Evolutionary conservation across 2,888 invertebrate genomes (phyloP), one percentile per base, ranked within the genome.

Genomic region (Coenonympha glycerion): DNA sequence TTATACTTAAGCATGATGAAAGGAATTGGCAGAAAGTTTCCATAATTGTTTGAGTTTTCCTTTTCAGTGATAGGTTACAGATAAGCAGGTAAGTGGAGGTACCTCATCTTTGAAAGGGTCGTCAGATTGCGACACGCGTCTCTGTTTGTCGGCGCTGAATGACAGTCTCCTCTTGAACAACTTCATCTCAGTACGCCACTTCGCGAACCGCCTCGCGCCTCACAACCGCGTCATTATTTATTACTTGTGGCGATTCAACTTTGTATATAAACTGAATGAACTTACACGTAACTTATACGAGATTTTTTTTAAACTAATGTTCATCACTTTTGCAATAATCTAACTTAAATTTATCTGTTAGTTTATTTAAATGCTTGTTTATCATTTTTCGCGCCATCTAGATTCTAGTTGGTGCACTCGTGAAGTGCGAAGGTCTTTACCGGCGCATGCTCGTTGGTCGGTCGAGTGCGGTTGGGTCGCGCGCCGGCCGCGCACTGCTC

Each of bases 61-160:
- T n/a, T n/a, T n/a, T n/a, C n/a, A n/a, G n/a, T n/a, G n/a, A n/a
- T n/a, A n/a, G n/a, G n/a, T n/a, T n/a, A n/a, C n/a, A n/a, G n/a
- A n/a, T n/a, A n/a, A n/a, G n/a, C n/a, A n/a, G n/a, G n/a, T n/a
- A n/a, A n/a, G n/a, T n/a, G n/a, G n/a, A 48, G 37, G 41, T 85
- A 87, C 87, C 86, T 87, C 87, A 62, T 85, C 73, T 63, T 80
- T 80, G 76, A 86, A 86, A 69, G 87, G 83, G 72, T 86, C 87
- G 65, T 82, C 81, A 60, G 73, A 68, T 59, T 67, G 73, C 55
- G 79, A 69, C 76, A 74, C 78, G 63, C 73, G 84, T 83, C 84
- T 85, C 69, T 81, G 82, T 81, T 87, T 87, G 77, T 86, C 87
- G 71, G 77, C 71, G 66, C 79, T 82, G 75, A 85, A 80, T 64